phyloP scores from a whole-genome alignment of 2,888 invertebrate genomes.

The Enoplolaimus lenunculus region DNA sequence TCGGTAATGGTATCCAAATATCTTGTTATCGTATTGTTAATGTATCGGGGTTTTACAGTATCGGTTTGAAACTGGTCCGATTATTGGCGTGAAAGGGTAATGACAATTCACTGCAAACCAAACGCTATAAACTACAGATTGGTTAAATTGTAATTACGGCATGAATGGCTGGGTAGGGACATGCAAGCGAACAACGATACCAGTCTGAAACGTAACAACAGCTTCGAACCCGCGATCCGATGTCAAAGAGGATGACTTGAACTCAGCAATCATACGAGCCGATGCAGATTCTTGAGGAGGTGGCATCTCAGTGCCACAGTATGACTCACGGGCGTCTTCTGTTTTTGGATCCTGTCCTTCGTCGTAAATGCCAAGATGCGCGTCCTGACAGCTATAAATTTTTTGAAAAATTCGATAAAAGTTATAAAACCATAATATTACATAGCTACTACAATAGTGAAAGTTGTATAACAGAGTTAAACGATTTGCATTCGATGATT shows the following conservation, averaged over 20 bases:
- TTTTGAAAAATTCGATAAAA: too few species aligned
- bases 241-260: neutral
- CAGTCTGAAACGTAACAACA: slow-evolving; percentile 17
- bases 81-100: too few species aligned
- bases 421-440: neutral
- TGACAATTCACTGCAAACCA: too few species aligned
- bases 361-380: slow-evolving; percentile 5
- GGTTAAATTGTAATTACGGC: too few species aligned
- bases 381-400: slow-evolving; percentile 19
- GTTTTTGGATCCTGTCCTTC: neutral
- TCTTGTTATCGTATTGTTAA: too few species aligned
- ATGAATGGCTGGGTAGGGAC: too few species aligned
- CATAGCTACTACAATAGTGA: too few species aligned
- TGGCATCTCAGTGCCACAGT: neutral
- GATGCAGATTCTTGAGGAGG: neutral
- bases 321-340: neutral
- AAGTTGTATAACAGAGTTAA: neutral
- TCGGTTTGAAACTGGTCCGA: too few species aligned
- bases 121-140: too few species aligned
- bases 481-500: too few species aligned
- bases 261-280: neutral
- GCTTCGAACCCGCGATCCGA: slow-evolving; percentile 21
- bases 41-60: too few species aligned
- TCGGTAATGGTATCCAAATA: too few species aligned
- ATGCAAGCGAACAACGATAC: slow-evolving; percentile 15